Conservation (phyloP, 1,140 invertebrate species). For the Papilio xuthus region DNA sequence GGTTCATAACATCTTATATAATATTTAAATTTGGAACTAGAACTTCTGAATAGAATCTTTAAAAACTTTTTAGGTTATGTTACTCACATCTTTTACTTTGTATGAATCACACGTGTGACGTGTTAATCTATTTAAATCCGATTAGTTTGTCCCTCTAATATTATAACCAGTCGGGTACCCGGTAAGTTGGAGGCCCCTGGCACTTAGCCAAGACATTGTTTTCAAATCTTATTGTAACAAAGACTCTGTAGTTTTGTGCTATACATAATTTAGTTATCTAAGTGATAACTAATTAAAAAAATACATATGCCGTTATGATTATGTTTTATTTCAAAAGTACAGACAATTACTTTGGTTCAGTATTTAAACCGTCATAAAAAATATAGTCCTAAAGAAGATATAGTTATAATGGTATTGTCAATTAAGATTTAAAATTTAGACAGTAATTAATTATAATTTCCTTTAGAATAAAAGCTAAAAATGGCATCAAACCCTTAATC, state of each 20-base stretch:
- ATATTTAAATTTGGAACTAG: neutral
- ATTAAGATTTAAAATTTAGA: no score
- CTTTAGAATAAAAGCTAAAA: neutral
- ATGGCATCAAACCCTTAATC: neutral
- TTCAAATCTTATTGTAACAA: neutral
- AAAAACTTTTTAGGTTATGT: neutral
- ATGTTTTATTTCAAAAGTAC: no score
- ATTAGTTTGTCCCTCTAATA: slow-evolving; percentile 9
- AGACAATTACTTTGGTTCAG: no score
- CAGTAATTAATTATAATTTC: no score
- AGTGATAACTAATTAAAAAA: neutral
- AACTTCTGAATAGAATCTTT: neutral
- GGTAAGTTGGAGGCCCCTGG: slow-evolving; percentile 5
- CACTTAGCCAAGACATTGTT: neutral
- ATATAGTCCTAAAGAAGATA: no score
- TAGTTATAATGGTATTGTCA: no score
- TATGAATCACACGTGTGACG: slow-evolving; percentile 14
- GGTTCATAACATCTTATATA: neutral
- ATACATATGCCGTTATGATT: no score
- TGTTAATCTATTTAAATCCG: slow-evolving; percentile 13
- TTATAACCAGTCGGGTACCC: slow-evolving; percentile 5
- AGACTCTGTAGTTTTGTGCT: neutral
- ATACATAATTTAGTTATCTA: no score
- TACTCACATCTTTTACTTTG: neutral
- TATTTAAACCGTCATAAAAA: no score